Base-by-base conservation (phyloP, 2,888 invertebrate species). In the Pollenia labialis region DNA sequence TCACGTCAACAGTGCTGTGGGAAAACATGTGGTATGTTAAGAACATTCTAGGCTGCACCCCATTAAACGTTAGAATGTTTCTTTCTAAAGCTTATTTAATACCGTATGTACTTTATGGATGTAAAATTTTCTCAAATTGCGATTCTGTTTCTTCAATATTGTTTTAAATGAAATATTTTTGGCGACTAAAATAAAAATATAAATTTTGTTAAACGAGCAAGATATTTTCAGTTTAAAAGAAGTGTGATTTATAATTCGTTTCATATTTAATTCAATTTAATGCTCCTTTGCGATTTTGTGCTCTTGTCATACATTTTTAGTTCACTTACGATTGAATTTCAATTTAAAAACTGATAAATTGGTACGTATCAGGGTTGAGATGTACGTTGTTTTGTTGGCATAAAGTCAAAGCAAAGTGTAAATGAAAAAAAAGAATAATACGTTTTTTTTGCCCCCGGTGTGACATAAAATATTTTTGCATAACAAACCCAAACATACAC, bases 281-380 rank as follows among this genome's bases (percentile, higher is more conserved):
- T 23, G 50, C 14, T 52, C 42, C 40, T 56, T 58, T 23, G 42
- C 52, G 32, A 76, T 60, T 42, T 50, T 40, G 46, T 60, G 14
- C 42, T 32, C 32, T 48, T 58, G 40, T 48, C 32, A 40, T 50
- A 50, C 46, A 74, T 54, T 44, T 32, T 71, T 62, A 54, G 40
- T 62, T 72, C 52, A 46, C 32, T 50, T 16, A 64, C 50, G 42
- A 82, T 71, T 64, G 62, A 62, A 77, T 81, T 64, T 81, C 64
- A 69, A 68, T 79, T 79, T 79, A 58, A 76, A 74, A 72, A 81
- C 56, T 58, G 66, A 83, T 83, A 80, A 81, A 72, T 71, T 80
- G 69, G 16, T 68, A 76, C 76, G 16, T 68, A 76, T 80, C 44
- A 52, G 56, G 14, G 56, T 74, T 48, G 32, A 23, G 23, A 23